Base-by-base conservation (phyloP, 2,888 invertebrate genomes). In the Encarsia formosa region DNA sequence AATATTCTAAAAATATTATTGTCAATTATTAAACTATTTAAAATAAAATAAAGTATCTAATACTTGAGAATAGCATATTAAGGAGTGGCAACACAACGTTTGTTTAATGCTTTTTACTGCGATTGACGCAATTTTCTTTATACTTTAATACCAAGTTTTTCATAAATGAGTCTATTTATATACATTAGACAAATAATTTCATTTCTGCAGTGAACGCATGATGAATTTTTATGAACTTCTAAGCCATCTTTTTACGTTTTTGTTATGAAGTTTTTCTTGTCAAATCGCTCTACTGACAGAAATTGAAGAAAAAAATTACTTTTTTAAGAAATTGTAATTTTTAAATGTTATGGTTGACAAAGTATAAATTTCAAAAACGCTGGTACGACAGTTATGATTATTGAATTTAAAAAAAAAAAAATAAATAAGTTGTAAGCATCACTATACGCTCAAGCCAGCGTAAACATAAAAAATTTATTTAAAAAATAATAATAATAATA, bases 1-100 rank as follows among this genome's bases (percentile, higher is more conserved):
- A 49, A 46, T 56, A 52, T 49, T 49, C 43, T 49, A 52, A 56
- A 56, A 49, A 43, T 52, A 48, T 56, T 46, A 49, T 52, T 35
- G 42, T 52, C 49, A 52, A 56, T 52, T 52, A 56, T 39, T 49
- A 49, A 56, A 39, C 42, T 49, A 49, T 35, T 48, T 44, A 26
- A 29, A 42, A 22, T 44, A 26, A 29, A 42, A 22, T 38, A n/a
- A 38, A 44, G 39, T 44, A 45, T 47, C 39, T 15, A 16, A 54
- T 47, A 35, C 51, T 54, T 46, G 38, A 46, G 49, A 46, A 46
- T 54, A 49, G 45, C 54, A 54, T 37, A 24, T 23, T 40, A n/a
- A 53, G 35, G 26, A 40, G 24, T 46, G 34, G 18, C 26, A 38
- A n/a, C n/a, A n/a, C n/a, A n/a, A n/a, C n/a, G n/a, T n/a, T 34